Percentiles rank a stretch among this genome's conserved stretches.
Conservation (phyloP, 2,113 vertebrate species). For the Nicator chloris region DNA sequence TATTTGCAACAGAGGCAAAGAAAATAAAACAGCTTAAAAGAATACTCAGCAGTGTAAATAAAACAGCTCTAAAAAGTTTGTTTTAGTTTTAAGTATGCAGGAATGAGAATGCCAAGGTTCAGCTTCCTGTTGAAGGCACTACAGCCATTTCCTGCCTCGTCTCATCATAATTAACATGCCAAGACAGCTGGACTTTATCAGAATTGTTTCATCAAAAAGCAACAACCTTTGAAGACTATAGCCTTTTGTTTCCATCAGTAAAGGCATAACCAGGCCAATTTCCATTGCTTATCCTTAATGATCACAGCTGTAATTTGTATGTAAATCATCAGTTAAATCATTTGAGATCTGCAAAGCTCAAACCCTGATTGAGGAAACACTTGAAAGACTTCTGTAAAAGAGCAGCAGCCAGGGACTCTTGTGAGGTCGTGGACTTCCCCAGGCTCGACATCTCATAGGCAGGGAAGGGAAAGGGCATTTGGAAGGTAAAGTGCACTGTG, state of each 20-base stretch:
- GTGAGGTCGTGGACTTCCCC: not conserved
- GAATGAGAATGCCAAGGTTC: constrained; percentile 62
- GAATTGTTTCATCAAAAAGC: constrained; percentile 64
- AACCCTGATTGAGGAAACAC: not conserved
- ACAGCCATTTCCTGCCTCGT: constrained; percentile 63
- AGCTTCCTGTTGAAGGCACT: constrained; percentile 57
- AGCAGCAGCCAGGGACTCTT: not conserved
- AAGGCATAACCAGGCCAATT: constrained; percentile 43
- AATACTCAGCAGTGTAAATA: not conserved
- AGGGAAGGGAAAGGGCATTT: not conserved
- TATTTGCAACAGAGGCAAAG: not conserved
- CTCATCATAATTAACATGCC: constrained; percentile 66
- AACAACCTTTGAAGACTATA: constrained; percentile 57
- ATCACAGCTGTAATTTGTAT: constrained; percentile 47
- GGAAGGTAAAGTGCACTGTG: too few species aligned
- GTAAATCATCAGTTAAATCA: constrained; percentile 35
- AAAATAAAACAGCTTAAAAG: not conserved
- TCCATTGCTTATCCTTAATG: constrained; percentile 49
- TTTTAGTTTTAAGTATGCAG: constrained; percentile 49
- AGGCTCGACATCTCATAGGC: not conserved
- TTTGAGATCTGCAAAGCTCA: constrained; percentile 12
- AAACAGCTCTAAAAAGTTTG: constrained; percentile 1
- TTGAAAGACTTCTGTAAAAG: not conserved
- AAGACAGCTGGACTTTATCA: constrained; percentile 70
- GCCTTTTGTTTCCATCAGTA: constrained; percentile 52